These are phyloP conservation scores for Tachysurus vachellii DNA, from an alignment of 2,113 vertebrate species.

Conservation along the genomic window DNA sequence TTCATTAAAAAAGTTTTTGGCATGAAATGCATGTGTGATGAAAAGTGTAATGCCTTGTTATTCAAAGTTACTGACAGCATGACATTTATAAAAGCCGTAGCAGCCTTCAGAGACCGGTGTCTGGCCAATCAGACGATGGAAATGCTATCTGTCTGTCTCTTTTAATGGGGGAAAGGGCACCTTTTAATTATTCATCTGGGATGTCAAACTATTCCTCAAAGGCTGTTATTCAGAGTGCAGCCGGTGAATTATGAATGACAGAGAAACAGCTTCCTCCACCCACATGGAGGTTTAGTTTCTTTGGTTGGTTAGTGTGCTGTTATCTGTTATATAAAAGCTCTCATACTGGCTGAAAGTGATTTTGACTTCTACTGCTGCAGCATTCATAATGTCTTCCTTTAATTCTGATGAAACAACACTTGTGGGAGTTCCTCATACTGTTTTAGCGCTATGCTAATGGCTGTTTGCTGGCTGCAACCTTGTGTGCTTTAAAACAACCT, in stretches of 20 bases:
- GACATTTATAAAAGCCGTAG: constrained; percentile 20
- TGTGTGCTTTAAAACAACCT: constrained; percentile 45
- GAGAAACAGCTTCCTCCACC: background rate
- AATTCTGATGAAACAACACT: constrained; percentile 53
- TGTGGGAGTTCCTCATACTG: constrained; percentile 53
- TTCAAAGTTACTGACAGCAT: constrained; percentile 25
- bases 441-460: constrained; percentile 58
- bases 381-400: constrained; percentile 46
- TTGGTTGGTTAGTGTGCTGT: constrained; percentile 15
- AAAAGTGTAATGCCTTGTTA: constrained; percentile 22
- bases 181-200: constrained; percentile 54
- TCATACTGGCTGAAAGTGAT: constrained; percentile 22
- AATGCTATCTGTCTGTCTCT: constrained; percentile 38
- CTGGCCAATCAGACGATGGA: constrained; percentile 10
- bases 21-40: background rate
- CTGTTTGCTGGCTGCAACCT: constrained; percentile 40
- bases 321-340: constrained; percentile 2
- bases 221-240: constrained; percentile 48
- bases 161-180: constrained; percentile 50
- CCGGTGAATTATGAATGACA: constrained; percentile 50
- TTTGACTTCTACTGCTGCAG: constrained; percentile 38
- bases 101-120: constrained; percentile 24
- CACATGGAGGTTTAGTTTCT: constrained; percentile 20
- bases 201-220: constrained; percentile 51
- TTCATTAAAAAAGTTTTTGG: background rate